Evolutionary conservation across 2,113 vertebrate species (phyloP).

Genomic region (Phaethornis superciliosus): DNA sequence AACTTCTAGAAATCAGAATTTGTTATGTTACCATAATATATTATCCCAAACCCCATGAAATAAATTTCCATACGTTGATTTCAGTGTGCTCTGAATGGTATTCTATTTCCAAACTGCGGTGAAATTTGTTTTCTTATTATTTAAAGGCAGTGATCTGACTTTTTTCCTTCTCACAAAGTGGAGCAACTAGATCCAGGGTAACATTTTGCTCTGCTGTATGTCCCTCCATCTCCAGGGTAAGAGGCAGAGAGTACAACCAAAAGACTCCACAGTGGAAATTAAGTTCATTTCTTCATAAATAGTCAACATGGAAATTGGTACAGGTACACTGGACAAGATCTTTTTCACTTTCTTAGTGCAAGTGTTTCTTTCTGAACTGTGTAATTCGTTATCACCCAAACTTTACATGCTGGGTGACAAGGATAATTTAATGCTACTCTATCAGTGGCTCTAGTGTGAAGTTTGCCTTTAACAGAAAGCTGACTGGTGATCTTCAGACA

Average conservation of each 20-base stretch:
- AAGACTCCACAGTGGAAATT: background rate
- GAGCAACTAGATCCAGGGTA: background rate
- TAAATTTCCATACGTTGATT: background rate
- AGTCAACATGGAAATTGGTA: background rate
- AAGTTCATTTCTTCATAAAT: background rate
- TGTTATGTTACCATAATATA: background rate
- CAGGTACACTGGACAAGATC: background rate
- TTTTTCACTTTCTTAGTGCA: background rate
- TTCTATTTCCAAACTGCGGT: background rate
- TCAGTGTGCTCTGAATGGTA: background rate
- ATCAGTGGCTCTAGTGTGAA: constrained; percentile 4
- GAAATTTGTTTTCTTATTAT: background rate
- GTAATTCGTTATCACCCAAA: background rate
- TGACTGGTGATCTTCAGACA: constrained; percentile 54
- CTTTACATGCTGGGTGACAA: constrained; percentile 20
- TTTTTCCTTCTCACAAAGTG: background rate
- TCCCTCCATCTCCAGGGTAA: background rate
- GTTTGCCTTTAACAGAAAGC: constrained; percentile 54
- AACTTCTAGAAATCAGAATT: background rate
- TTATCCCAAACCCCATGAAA: background rate
- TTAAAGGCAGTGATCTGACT: background rate
- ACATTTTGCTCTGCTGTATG: background rate
- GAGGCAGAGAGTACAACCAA: background rate
- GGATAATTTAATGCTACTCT: constrained; percentile 27
- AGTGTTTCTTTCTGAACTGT: constrained; percentile 10